phyloP scores from a whole-genome alignment of 2,113 vertebrate genomes.

The Gracilinanus agilis region DNA sequence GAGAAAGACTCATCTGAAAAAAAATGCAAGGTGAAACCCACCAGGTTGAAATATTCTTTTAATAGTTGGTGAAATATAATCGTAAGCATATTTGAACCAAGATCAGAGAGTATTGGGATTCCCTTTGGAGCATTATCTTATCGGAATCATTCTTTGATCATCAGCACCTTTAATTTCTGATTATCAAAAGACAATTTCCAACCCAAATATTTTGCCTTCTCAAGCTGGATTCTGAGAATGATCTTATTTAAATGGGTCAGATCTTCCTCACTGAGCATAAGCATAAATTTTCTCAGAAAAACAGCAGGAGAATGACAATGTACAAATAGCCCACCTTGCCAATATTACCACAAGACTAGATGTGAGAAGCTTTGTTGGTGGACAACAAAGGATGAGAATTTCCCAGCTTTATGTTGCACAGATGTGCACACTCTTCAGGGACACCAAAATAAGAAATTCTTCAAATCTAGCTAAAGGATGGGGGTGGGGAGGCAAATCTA shows the following conservation, averaged over 20 bases:
- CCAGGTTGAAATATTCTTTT: background rate
- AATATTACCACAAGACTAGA: background rate
- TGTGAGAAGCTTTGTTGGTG: background rate
- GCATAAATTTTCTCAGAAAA: background rate
- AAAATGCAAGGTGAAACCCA: background rate
- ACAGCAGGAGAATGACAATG: background rate
- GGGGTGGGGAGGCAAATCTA: constrained; percentile 54
- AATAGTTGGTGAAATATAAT: background rate
- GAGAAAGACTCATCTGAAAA: background rate
- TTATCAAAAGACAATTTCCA: background rate
- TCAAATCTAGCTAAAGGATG: constrained; percentile 64
- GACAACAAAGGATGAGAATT: background rate
- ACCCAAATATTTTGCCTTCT: background rate
- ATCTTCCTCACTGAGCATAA: background rate
- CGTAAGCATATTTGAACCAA: background rate
- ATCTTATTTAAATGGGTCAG: background rate
- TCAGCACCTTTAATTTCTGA: background rate
- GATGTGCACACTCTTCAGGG: background rate
- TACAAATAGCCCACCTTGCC: background rate
- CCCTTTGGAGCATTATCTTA: background rate
- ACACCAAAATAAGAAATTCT: background rate
- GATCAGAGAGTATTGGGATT: background rate
- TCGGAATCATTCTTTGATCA: background rate
- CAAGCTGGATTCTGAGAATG: background rate
- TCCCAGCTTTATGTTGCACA: background rate